phyloP scores from a whole-genome alignment of 2,888 invertebrate species.

The Glyphotaelius pellucidus region DNA sequence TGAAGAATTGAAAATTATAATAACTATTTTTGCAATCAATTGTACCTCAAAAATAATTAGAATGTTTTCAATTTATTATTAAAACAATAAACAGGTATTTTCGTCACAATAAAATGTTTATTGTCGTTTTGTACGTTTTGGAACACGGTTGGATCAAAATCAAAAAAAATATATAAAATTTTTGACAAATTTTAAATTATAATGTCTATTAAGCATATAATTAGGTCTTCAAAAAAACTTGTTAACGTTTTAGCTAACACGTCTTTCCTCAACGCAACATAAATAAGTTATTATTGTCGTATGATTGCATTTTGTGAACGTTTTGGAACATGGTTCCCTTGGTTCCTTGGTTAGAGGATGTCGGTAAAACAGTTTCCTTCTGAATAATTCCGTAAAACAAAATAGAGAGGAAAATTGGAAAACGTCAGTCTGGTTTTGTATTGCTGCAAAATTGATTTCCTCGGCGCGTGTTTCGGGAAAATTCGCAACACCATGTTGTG shows the following conservation, averaged over 20 bases:
- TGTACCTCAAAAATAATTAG: background rate
- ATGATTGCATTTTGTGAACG: background rate
- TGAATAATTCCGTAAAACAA: conserved; percentile 12
- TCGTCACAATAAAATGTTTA: background rate
- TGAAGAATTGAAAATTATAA: background rate
- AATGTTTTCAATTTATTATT: background rate
- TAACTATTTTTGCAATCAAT: background rate
- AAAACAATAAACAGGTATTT: background rate
- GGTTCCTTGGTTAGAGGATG: conserved; percentile 2
- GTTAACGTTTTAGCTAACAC: background rate
- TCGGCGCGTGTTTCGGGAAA: conserved; percentile 39
- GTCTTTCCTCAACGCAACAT: too few relatives aligned
- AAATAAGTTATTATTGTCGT: too few relatives aligned
- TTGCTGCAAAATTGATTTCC: conserved; percentile 46
- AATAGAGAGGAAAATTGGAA: conserved; percentile 44
- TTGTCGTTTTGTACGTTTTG: background rate
- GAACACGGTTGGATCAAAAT: too few relatives aligned
- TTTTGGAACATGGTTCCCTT: conserved; percentile 24
- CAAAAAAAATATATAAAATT: background rate
- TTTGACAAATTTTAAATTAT: background rate
- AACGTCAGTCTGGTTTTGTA: conserved; percentile 29
- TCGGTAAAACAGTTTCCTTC: conserved; percentile 49
- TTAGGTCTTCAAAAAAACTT: background rate
- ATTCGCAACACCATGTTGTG: conserved; percentile 42
- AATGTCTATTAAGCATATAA: background rate